Evolutionary conservation across 2,888 invertebrate genomes (phyloP), one percentile per base, ranked within the genome.

Genomic region (Napeogenes inachia): DNA sequence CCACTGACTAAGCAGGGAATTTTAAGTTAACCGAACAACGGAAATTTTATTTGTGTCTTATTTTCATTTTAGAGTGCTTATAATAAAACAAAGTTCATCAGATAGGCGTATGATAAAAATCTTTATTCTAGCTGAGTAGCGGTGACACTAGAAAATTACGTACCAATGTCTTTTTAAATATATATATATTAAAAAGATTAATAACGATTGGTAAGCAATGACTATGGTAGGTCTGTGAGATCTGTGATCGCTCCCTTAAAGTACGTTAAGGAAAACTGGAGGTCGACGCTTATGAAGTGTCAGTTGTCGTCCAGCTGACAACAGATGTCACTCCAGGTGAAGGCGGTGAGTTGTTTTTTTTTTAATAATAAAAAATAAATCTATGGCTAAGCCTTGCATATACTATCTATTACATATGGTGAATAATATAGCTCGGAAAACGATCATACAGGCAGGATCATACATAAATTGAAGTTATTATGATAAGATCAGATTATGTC

Each of bases 291-390:
- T 86, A 89, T 88, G 88, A 89, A 63, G 85, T 86, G 87, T 89
- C 91, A 86, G 91, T 91, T 87, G 88, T 79, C 85, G 84, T 87
- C 80, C 84, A 89, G 87, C 87, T 90, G 89, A 90, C 91, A 87
- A 91, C 90, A 88, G 90, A 91, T 91, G 91, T 87, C 85, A 84
- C 81, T 77, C 82, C 84, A 69, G 80, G 81, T 76, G 89, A 89
- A 79, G 78, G 71, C 82, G 90, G 91, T 91, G 72, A 90, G 91
- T 84, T 56, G 45, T 12, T 50, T 45, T 33, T 13, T 45, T 54
- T 38, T 13, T 47, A 35, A 35, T 35, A 35, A 5, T 21, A 21
- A 21, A 21, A 21, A 21, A 21, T 21, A 21, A 21, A 21, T 21
- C 21, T 21, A 21, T 21, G 1, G 21, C 21, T 21, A 21, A 21